Evolutionary conservation across 2,113 vertebrate genomes (phyloP).

Genomic region (rabbit (Oryctolagus cuniculus)): DNA sequence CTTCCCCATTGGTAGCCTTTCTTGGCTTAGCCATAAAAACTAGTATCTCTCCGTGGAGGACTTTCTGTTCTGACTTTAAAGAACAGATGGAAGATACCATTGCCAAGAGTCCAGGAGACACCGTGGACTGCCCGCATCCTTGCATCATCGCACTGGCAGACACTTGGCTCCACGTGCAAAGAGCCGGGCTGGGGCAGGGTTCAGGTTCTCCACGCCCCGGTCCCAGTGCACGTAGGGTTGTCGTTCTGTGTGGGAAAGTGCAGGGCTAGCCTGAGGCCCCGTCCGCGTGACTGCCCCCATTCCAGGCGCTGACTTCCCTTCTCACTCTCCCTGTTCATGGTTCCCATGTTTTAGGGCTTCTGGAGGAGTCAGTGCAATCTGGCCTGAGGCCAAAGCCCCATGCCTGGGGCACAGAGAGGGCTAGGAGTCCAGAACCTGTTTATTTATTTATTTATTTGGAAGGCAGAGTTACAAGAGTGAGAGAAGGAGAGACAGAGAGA

Average conservation of each 20-base stretch:
- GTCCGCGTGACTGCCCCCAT: rapidly evolving
- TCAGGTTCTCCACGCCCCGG: rapidly evolving
- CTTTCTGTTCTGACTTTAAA: neutral
- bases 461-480: too few relatives aligned
- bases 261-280: rapidly evolving
- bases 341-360: neutral
- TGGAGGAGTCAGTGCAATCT: neutral
- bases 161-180: neutral
- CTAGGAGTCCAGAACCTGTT: neutral
- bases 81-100: conserved; percentile 8
- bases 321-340: rapidly evolving
- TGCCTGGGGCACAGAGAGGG: neutral
- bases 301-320: neutral
- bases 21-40: conserved; percentile 49
- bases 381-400: neutral
- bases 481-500: too few relatives aligned
- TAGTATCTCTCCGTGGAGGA: conserved; percentile 3
- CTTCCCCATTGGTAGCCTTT: neutral
- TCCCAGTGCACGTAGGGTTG: rapidly evolving
- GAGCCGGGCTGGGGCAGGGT: neutral
- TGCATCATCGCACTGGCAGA: neutral
- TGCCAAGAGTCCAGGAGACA: conserved; percentile 23
- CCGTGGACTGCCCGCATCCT: neutral
- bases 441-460: too few relatives aligned
- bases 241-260: neutral